Evolutionary conservation across 2,888 invertebrate species (phyloP).

Genomic region (Leuctra nigra): DNA sequence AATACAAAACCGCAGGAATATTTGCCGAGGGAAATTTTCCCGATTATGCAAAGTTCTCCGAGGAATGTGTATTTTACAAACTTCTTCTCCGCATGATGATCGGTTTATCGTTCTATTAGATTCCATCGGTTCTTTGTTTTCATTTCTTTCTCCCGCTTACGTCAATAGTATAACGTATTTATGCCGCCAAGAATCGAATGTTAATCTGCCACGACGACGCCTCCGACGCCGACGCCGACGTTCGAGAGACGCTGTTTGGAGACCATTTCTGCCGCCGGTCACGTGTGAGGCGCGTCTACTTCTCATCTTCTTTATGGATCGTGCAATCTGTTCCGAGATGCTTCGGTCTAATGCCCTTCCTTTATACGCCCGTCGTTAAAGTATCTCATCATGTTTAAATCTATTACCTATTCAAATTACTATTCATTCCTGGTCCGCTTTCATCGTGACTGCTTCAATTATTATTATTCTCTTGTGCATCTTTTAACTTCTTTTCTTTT

Average conservation of each 20-base stretch:
- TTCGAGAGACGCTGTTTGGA: background rate
- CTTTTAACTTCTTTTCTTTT: background rate
- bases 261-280: constrained; percentile 13
- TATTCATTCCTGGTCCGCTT: background rate
- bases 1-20: no score
- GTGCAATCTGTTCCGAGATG: constrained; percentile 13
- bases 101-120: no score
- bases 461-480: background rate
- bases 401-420: constrained; percentile 6
- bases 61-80: no score
- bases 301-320: constrained; percentile 12
- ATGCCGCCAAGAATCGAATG: no score
- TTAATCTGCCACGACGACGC: no score
- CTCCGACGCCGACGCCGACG: no score
- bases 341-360: background rate
- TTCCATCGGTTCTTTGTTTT: no score
- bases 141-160: no score
- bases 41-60: no score
- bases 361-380: background rate
- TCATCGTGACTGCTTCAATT: background rate
- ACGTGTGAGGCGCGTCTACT: constrained; percentile 7
- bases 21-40: no score
- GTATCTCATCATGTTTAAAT: constrained; percentile 9
- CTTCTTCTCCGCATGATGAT: no score
- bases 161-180: no score